Evolutionary conservation across 1,140 invertebrate species (phyloP).

Genomic region (Acromyrmex charruanus): DNA sequence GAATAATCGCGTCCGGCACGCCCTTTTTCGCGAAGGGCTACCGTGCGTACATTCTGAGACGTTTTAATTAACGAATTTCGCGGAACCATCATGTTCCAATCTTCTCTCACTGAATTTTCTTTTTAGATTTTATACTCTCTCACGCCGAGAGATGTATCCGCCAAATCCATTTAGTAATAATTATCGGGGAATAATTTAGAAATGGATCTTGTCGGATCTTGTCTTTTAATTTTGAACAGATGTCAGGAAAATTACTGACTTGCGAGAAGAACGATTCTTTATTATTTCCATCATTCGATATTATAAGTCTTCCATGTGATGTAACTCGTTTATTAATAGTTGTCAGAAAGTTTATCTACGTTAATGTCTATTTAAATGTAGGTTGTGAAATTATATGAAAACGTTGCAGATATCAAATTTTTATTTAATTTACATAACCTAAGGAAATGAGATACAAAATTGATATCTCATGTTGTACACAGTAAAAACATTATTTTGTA

Average conservation of each 20-base stretch:
- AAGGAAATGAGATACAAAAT: background rate
- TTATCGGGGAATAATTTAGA: background rate
- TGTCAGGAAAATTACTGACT: background rate
- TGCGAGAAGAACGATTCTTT: background rate
- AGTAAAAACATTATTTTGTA: no score
- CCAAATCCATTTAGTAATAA: background rate
- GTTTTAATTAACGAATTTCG: constrained; percentile 78
- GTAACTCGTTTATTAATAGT: background rate
- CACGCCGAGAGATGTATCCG: background rate
- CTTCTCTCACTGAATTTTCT: background rate
- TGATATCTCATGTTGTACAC: background rate
- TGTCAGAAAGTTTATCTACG: background rate
- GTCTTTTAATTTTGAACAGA: background rate
- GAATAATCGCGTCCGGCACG: constrained; percentile 73
- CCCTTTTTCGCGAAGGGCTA: constrained; percentile 67
- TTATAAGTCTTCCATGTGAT: background rate
- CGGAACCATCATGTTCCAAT: constrained; percentile 26
- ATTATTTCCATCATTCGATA: background rate
- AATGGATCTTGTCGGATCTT: background rate
- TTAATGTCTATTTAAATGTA: background rate
- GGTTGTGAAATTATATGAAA: background rate
- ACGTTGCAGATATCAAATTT: background rate
- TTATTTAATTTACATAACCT: background rate
- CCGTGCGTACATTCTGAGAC: constrained; percentile 59
- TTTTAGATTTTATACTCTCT: background rate